Evolutionary conservation across 2,888 invertebrate species (phyloP).

Genomic region (Acleris emargana): DNA sequence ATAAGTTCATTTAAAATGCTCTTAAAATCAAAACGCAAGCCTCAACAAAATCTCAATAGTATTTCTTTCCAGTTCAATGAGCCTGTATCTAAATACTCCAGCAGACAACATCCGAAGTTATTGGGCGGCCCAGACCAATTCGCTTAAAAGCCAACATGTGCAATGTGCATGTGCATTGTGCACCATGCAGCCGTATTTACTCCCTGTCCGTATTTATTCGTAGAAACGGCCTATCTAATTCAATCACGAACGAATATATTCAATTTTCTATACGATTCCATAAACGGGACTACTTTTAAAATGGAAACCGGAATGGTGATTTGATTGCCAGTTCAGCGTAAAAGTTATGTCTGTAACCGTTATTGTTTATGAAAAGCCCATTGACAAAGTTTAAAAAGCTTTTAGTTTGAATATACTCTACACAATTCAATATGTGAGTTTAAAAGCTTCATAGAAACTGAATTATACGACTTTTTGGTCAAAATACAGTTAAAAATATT

Average conservation of each 20-base stretch:
- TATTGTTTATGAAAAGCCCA: background rate
- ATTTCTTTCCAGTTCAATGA: background rate
- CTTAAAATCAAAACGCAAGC: background rate
- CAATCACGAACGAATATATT: constrained; percentile 39
- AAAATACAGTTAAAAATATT: too few relatives aligned
- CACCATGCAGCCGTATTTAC: constrained; percentile 43
- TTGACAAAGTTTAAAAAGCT: background rate
- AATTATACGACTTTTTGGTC: too few relatives aligned
- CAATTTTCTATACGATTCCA: constrained; percentile 6
- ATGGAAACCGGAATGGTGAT: constrained; percentile 18
- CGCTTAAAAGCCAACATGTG: constrained; percentile 60
- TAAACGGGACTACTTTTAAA: constrained; percentile 6
- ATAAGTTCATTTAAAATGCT: too few relatives aligned
- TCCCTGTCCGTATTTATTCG: constrained; percentile 51
- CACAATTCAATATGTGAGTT: too few relatives aligned
- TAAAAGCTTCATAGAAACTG: too few relatives aligned
- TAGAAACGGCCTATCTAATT: constrained; percentile 40
- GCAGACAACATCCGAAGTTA: constrained; percentile 12
- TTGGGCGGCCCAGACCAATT: constrained; percentile 54
- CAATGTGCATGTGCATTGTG: constrained; percentile 37
- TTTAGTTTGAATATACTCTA: too few relatives aligned
- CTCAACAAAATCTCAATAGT: background rate
- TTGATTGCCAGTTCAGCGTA: constrained; percentile 2
- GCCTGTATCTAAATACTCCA: constrained; percentile 8
- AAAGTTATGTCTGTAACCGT: background rate